These are phyloP conservation scores for Pipistrellus nathusii DNA, from an alignment of 2,797 vertebrate genomes.

Conservation along the genomic window DNA sequence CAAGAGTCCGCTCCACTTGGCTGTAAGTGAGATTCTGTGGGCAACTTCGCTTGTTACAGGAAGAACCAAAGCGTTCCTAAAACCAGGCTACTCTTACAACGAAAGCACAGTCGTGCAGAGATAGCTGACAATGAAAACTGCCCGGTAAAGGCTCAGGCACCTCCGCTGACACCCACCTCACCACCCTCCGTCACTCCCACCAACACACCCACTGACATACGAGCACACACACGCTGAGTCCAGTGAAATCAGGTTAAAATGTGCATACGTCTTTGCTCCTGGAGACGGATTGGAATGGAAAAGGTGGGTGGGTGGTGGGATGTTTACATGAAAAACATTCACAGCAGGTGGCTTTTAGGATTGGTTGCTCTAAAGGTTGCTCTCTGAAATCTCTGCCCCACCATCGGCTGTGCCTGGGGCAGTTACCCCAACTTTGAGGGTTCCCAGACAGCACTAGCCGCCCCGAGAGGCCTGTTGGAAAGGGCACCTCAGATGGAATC, in stretches of 20 bases:
- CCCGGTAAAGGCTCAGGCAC: neutral
- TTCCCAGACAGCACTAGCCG: neutral
- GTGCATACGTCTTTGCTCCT: neutral
- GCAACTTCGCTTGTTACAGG: neutral
- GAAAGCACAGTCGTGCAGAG: neutral
- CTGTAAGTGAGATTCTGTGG: slow-evolving; percentile 90
- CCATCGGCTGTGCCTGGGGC: neutral
- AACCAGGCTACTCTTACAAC: neutral
- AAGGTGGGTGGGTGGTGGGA: neutral
- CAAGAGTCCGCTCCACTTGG: slow-evolving; percentile 96
- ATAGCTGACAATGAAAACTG: neutral
- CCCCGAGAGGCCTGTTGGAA: neutral
- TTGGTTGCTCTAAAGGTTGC: neutral
- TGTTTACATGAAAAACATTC: neutral
- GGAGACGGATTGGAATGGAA: neutral
- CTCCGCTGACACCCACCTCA: neutral
- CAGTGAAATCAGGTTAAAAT: neutral
- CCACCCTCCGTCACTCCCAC: neutral
- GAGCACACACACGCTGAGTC: neutral
- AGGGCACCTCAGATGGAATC: neutral
- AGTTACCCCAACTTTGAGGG: neutral
- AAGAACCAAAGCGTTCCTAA: neutral
- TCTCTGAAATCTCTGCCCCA: neutral
- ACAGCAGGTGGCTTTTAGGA: neutral
- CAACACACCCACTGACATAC: too few relatives aligned